Evolutionary conservation across 2,888 invertebrate species (phyloP).

Genomic region (Anoplius nigerrimus): DNA sequence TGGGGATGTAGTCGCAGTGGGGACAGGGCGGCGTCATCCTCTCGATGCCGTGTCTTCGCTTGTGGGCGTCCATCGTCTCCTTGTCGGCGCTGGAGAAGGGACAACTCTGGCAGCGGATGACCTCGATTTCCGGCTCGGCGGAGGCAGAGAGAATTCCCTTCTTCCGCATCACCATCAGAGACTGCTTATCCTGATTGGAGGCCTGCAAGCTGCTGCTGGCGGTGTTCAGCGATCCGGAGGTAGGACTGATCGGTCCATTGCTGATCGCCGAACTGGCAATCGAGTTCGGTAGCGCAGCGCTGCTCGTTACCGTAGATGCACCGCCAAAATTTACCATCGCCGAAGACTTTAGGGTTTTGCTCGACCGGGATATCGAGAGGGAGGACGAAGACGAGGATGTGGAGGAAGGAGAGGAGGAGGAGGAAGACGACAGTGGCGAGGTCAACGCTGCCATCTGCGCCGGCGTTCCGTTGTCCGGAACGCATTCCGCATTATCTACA

Average conservation of each 20-base stretch:
- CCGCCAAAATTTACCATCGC: not conserved
- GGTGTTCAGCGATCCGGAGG: conserved; percentile 18
- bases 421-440: too few relatives aligned
- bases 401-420: too few relatives aligned
- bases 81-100: conserved; percentile 65
- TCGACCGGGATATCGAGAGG: conserved; percentile 42
- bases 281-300: not conserved
- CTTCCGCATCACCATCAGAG: conserved; percentile 61
- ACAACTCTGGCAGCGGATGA: conserved; percentile 63
- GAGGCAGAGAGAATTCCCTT: conserved; percentile 46
- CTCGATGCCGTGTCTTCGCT: conserved; percentile 69
- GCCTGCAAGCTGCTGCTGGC: conserved; percentile 40
- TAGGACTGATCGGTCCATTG: not conserved
- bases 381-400: not conserved
- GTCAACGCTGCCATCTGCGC: not conserved
- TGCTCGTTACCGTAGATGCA: not conserved
- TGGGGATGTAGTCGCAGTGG: conserved; percentile 70
- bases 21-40: conserved; percentile 68
- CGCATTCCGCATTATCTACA: conserved; percentile 53
- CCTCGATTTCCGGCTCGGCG: conserved; percentile 45
- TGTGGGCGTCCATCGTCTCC: conserved; percentile 65
- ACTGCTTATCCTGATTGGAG: conserved; percentile 69
- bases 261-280: not conserved
- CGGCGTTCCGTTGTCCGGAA: conserved; percentile 1
- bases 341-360: conserved; percentile 56